phyloP scores from a whole-genome alignment of 2,888 invertebrate genomes.

The Eustalomyia histrio region DNA sequence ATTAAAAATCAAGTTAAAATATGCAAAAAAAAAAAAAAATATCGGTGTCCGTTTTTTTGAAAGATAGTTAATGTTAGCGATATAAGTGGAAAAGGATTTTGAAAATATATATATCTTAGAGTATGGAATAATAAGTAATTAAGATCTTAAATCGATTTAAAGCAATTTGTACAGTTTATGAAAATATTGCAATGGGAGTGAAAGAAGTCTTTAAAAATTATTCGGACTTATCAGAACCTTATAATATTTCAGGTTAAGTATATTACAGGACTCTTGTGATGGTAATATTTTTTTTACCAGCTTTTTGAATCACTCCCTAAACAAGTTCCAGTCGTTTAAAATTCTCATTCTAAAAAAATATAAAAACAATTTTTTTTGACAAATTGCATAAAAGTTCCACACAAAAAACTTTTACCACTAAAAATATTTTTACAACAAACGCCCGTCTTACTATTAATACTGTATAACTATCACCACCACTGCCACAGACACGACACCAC shows the following conservation, averaged over 20 bases:
- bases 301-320: no score
- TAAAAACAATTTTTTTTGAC: constrained; percentile 35
- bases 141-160: no score
- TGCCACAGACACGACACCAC: neutral
- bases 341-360: neutral
- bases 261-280: no score
- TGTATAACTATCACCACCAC: constrained; percentile 10
- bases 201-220: no score
- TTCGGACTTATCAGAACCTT: no score
- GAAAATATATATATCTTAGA: no score
- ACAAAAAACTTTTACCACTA: constrained; percentile 29
- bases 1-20: constrained; percentile 6
- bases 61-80: neutral
- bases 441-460: constrained; percentile 26
- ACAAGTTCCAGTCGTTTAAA: no score
- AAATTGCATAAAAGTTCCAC: constrained; percentile 29
- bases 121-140: no score
- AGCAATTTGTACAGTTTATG: no score
- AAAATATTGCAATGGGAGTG: no score
- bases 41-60: constrained; percentile 5
- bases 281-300: no score
- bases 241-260: no score
- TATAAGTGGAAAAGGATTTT: neutral
- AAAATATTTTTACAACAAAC: constrained; percentile 24
- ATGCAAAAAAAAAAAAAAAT: neutral